phyloP scores from a whole-genome alignment of 2,113 vertebrate genomes.

The Laticauda laticaudata region DNA sequence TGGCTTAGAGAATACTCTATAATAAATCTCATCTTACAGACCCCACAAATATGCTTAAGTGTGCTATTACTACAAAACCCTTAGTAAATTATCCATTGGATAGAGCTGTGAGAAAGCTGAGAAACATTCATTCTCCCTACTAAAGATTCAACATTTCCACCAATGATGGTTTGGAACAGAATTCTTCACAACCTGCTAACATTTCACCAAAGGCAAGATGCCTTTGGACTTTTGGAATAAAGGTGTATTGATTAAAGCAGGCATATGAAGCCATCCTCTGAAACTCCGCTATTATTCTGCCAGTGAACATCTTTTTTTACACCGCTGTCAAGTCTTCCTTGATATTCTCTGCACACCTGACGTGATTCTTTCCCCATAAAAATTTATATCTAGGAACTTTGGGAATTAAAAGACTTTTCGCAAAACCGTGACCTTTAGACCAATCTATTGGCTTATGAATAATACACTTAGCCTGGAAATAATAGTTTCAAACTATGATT shows the following conservation, averaged over 20 bases:
- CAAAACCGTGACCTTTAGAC: background rate
- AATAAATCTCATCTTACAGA: background rate
- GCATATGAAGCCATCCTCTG: background rate
- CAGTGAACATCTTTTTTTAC: background rate
- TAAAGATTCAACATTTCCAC: background rate
- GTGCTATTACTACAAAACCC: background rate
- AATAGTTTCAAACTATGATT: conserved; percentile 52
- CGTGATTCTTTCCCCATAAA: background rate
- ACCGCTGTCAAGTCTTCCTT: background rate
- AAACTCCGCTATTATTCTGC: background rate
- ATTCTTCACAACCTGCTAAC: background rate
- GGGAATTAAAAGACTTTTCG: background rate
- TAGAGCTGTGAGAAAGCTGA: background rate
- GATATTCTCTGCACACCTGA: conserved; percentile 2
- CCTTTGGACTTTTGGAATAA: background rate
- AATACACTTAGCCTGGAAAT: conserved; percentile 46
- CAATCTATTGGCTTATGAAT: conserved; percentile 45
- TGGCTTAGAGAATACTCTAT: background rate
- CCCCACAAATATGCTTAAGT: background rate
- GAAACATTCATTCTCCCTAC: background rate
- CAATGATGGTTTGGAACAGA: background rate
- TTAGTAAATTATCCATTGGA: background rate
- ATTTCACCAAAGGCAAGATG: background rate
- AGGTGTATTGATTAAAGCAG: background rate
- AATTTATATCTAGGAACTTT: conserved; percentile 12